Conservation (phyloP, 2,113 vertebrate species). For the Climacteris rufus region DNA sequence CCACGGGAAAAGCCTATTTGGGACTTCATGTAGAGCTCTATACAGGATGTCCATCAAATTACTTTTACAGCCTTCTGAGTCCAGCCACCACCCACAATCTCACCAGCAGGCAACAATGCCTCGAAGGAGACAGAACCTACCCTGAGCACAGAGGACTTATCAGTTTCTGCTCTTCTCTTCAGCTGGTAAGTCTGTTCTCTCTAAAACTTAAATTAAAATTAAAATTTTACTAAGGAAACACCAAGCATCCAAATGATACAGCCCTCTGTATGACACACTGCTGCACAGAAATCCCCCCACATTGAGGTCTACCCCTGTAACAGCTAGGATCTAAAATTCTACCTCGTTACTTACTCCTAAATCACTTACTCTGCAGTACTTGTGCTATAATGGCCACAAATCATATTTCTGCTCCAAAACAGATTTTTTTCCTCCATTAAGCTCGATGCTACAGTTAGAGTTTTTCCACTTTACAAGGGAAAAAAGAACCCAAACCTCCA, state of each 20-base stretch:
- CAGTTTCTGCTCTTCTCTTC: not conserved
- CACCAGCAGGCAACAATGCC: not conserved
- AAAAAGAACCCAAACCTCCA: not conserved
- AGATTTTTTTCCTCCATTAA: not conserved
- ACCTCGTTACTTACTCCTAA: not conserved
- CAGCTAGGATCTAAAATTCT: not conserved
- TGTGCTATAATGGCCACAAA: not conserved
- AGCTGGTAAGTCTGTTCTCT: not conserved
- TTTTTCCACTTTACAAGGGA: not conserved
- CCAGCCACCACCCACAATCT: not conserved
- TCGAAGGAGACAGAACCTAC: not conserved
- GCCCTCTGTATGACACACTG: not conserved
- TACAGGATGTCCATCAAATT: not conserved
- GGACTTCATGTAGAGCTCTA: not conserved
- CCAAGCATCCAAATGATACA: not conserved
- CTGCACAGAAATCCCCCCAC: not conserved
- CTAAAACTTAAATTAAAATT: not conserved
- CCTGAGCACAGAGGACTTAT: accelerated
- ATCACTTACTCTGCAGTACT: not conserved
- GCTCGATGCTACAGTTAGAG: not conserved
- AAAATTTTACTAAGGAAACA: not conserved
- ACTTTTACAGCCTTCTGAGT: not conserved
- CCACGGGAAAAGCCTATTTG: not conserved
- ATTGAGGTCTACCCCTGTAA: not conserved
- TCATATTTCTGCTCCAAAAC: not conserved